Evolutionary conservation across 2,888 invertebrate genomes (phyloP), one percentile per base, ranked within the genome.

Genomic region (Arrhopalites spinosus): DNA sequence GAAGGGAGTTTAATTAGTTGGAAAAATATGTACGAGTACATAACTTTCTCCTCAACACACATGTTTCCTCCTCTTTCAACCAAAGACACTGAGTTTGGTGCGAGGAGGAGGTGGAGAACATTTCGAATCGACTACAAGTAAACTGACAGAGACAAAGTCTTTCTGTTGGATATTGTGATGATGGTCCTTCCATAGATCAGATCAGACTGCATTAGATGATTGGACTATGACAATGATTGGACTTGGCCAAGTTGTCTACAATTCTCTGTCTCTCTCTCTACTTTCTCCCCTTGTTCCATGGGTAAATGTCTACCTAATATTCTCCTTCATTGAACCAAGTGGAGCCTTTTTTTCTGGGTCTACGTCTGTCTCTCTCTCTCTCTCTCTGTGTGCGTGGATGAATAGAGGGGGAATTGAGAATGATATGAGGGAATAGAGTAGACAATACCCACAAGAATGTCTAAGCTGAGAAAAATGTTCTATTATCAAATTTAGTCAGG

Each of bases 401-500:
- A 69, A 27, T 8, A 47, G 13, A 8, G 36, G 59, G 20, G 66
- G 17, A 17, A 63, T 20, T 30, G 63, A 63, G 30, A 63, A n/a
- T 17, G 63, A 66, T n/a, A 36, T 36, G 45, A 25, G 36, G 45
- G 25, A 43, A 66, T 20, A 30, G 36, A 27, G 63, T 36, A 75
- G 67, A 68, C 68, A 76, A 76, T 73, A 76, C 73, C 69, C 69
- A 71, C 68, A 73, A 73, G 76, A 64, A 76, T 73, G 73, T 47
- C 69, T 73, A 63, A 70, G 66, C 76, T 66, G 69, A 76, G 69
- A 76, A 76, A 76, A 76, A 76, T 76, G 76, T 73, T 76, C 56
- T 69, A 76, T 76, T 76, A 76, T 76, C 73, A 76, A 73, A 76
- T 76, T 76, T 76, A 76, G 76, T 76, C 76, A 76, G 73, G 70